phyloP scores from a whole-genome alignment of 2,797 vertebrate genomes.

The Staurois parvus region DNA sequence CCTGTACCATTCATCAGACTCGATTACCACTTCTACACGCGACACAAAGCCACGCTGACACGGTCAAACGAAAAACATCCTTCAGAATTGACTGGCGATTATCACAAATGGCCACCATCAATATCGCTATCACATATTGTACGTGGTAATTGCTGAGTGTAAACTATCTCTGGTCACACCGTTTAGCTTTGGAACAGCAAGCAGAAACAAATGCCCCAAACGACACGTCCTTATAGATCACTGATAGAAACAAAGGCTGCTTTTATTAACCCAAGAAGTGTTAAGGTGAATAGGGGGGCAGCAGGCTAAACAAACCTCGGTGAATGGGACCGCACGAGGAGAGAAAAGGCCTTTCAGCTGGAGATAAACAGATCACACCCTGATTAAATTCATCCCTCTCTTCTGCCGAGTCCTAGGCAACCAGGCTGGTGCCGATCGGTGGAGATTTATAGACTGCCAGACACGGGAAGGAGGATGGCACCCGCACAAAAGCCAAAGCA shows the following conservation, averaged over 20 bases:
- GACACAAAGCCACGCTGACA: slow-evolving; percentile 24
- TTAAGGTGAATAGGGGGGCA: slow-evolving; percentile 58
- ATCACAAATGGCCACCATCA: slow-evolving; percentile 15
- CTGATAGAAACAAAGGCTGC: slow-evolving; percentile 53
- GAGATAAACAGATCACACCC: slow-evolving; percentile 63
- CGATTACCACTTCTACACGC: neutral
- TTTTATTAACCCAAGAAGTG: slow-evolving; percentile 63
- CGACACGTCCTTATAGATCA: slow-evolving; percentile 30
- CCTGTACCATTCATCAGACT: neutral
- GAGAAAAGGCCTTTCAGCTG: slow-evolving; percentile 60
- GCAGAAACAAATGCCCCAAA: slow-evolving; percentile 6
- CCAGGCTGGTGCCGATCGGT: slow-evolving; percentile 46
- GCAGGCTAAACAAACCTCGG: neutral
- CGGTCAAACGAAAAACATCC: neutral
- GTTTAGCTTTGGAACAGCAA: slow-evolving; percentile 59
- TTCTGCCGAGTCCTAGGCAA: slow-evolving; percentile 67
- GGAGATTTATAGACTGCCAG: slow-evolving; percentile 68
- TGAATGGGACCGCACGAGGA: neutral
- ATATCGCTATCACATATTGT: slow-evolving; percentile 23
- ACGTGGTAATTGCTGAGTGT: slow-evolving; percentile 10
- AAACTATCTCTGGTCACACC: slow-evolving; percentile 38
- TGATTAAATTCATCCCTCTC: slow-evolving; percentile 66
- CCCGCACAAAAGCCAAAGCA: slow-evolving; percentile 10
- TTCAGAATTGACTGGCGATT: neutral
- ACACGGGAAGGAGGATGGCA: slow-evolving; percentile 50